Evolutionary conservation across 2,797 vertebrate genomes (phyloP), one percentile per base, ranked within the genome.

Genomic region (Spondyliosoma cantharus): DNA sequence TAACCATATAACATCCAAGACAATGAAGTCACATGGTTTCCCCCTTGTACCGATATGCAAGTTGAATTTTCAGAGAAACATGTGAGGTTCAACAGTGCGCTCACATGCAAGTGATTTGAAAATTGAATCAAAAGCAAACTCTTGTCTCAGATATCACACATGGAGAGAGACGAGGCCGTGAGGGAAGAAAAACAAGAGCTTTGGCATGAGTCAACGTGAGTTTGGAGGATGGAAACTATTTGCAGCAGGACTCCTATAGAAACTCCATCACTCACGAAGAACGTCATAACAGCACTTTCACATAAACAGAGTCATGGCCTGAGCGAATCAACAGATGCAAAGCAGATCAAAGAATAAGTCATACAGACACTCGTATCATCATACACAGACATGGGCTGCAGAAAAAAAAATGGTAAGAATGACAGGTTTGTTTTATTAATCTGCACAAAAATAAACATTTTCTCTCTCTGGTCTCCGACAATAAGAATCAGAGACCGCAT

Each of bases 221-320:
- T 61, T 71, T 56, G 53, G 65, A 79, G 19, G 83, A 81, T 64
- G 90, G 87, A 92, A 92, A 91, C 63, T 82, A 86, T 90, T 90
- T 81, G 60, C 76, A 84, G 83, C 17, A 53, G 42, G 73, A 43
- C 70, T 73, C 81, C 73, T 83, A 83, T 78, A 85, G 86, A 78
- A 81, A 76, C 50, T 46, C 80, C 62, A 80, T 92, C 80, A 63
- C 3, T 90, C 83, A 64, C 15, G 5, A 20, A 37, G 65, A 65
- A 82, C 12, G 79, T 84, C 88, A 78, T 84, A 88, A 86, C 86
- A 90, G 59, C 62, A 37, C 29, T 69, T 68, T 25, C 46, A 87
- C 64, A 69, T 88, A 90, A 87, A 84, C 71, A 83, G 37, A 75
- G 66, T 74, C 64, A 14, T 16, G 7, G 66, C 64, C 52, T 17